Evolutionary conservation across 1,140 invertebrate species (phyloP).

Genomic region (Drosophila aff.): DNA sequence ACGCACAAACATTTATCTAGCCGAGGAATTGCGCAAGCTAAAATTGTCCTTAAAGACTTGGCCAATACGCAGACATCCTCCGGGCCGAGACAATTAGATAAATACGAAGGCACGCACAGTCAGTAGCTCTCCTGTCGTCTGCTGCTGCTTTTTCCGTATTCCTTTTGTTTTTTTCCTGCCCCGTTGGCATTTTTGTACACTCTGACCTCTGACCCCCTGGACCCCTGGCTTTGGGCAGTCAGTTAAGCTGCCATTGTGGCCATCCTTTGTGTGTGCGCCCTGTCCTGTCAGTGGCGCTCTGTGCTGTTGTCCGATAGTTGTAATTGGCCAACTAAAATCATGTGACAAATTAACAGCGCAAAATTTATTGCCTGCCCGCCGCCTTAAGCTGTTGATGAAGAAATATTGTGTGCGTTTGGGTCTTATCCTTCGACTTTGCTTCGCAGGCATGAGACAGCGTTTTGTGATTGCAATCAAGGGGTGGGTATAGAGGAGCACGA

Average conservation of each 20-base stretch:
- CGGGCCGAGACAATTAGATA: conserved; percentile 69
- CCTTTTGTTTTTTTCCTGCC: conserved; percentile 50
- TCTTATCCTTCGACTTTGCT: conserved; percentile 40
- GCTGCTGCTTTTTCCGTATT: conserved; percentile 5
- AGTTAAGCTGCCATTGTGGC: conserved; percentile 78
- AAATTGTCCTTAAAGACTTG: conserved; percentile 63
- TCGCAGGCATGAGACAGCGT: conserved; percentile 65
- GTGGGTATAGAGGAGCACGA: background rate
- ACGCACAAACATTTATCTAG: conserved; percentile 66
- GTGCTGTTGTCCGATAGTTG: conserved; percentile 78
- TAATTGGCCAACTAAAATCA: conserved; percentile 84
- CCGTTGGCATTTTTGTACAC: conserved; percentile 79
- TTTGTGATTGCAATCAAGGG: conserved; percentile 62
- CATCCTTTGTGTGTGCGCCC: conserved; percentile 58
- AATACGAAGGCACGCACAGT: conserved; percentile 76
- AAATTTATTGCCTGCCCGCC: conserved; percentile 82
- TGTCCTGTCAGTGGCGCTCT: conserved; percentile 47
- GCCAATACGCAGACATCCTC: conserved; percentile 24
- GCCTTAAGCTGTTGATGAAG: conserved; percentile 83
- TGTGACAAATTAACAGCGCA: conserved; percentile 83
- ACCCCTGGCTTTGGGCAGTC: conserved; percentile 36
- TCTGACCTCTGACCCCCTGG: conserved; percentile 39
- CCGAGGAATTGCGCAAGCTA: conserved; percentile 49
- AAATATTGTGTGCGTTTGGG: conserved; percentile 72
- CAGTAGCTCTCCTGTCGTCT: conserved; percentile 35